Conservation (phyloP, 2,797 vertebrate genomes). For the Tinamus major region DNA sequence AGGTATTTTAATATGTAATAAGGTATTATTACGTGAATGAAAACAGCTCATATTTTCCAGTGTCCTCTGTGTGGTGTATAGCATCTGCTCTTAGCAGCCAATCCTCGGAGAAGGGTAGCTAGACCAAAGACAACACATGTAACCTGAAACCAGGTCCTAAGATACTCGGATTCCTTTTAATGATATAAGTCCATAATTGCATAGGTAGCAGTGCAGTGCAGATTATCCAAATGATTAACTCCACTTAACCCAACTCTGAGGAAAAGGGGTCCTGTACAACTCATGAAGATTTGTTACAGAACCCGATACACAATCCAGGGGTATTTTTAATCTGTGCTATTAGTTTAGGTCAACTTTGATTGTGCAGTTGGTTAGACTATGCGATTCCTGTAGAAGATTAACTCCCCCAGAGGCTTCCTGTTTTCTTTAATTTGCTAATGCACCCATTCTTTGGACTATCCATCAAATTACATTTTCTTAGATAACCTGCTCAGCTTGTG, state of each 20-base stretch:
- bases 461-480: background rate
- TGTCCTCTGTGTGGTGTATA: background rate
- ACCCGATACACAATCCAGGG: too few species aligned
- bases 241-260: background rate
- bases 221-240: background rate
- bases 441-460: background rate
- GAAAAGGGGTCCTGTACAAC: background rate
- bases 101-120: background rate
- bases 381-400: background rate
- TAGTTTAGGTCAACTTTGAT: background rate
- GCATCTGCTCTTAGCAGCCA: background rate
- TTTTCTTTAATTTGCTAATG: background rate
- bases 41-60: background rate
- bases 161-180: background rate
- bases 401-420: background rate
- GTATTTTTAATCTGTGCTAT: background rate
- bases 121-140: background rate
- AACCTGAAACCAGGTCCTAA: background rate
- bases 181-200: background rate
- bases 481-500: background rate
- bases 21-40: background rate
- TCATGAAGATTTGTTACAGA: background rate
- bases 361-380: rapidly evolving
- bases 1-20: slow-evolving; percentile 21
- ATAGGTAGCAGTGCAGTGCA: background rate